Evolutionary conservation across 92 coral and sea anemone species (phyloP), one percentile per base, ranked within the genome.

Genomic region (Epizoanthus stellaris): DNA sequence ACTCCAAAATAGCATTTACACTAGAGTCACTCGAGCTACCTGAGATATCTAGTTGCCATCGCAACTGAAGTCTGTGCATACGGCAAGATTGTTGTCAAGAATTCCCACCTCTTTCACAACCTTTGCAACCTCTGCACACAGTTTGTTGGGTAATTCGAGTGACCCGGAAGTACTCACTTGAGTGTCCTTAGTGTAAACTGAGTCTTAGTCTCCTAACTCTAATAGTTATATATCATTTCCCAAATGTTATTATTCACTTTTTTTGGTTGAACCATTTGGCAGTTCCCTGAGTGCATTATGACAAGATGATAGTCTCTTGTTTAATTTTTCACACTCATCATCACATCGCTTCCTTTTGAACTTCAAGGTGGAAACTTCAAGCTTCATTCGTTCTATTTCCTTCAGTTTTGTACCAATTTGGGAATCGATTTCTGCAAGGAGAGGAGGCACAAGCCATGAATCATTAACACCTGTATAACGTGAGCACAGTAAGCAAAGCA

Each of bases 381-480:
- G 89, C 85, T 93, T 97, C 99, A 97, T 97, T 85, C 98, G 89
- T 9, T 94, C 97, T 61, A 97, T 94, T 75, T 92, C 95, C 73
- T 92, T 93, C 38, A 94, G 91, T 80, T 97, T 97, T 47, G 98
- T 94, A 66, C 56, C 80, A 64, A 97, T 90, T 73, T 97, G 99
- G 5, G 95, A 89, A 74, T 97, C 99, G 49, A 91, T 81, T 82
- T 97, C 99, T 97, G 73, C 39, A 59, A 86, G 70, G 38, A 5
- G 57, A 30, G 70, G 57, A 73, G 61, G 9, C 56, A 38, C 6
- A 34, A 82, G 11, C 17, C 14, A 58, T 34, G 4, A 20, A 21
- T 68, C 45, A 15, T 60, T 19, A 42, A 39, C 15, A 62, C 8
- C 9, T 17, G 23, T 36, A 43, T 6, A 49, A 57, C 21, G 70